A percentile compares a stretch with the other conserved stretches of the same genome.
Evolutionary conservation across 2,113 vertebrate species (phyloP).

Genomic region (Ursus arctos): DNA sequence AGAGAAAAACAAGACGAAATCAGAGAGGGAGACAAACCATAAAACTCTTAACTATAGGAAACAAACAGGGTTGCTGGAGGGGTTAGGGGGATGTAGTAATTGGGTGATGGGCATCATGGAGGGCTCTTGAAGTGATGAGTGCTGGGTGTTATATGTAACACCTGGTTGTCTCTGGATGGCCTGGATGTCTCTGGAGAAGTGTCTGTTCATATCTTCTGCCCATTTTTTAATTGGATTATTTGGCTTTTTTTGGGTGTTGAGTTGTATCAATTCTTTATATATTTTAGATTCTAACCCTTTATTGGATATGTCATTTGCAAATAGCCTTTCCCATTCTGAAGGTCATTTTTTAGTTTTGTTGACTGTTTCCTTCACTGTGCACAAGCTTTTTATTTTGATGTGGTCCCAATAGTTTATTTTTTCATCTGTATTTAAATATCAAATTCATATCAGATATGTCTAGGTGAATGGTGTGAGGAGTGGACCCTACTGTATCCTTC

Average conservation of each 20-base stretch:
- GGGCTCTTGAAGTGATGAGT: too few relatives aligned
- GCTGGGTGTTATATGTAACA: too few relatives aligned
- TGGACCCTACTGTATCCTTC: neutral
- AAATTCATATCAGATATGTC: neutral
- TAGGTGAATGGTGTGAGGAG: neutral
- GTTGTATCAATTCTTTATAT: neutral
- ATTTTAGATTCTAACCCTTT: neutral
- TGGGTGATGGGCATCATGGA: too few relatives aligned
- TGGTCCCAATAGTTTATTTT: neutral
- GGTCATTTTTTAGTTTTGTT: neutral
- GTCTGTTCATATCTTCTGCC: neutral
- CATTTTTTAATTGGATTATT: neutral
- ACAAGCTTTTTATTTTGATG: neutral
- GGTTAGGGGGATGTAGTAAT: too few relatives aligned
- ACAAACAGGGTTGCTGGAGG: too few relatives aligned
- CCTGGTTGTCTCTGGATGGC: too few relatives aligned
- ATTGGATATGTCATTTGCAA: neutral
- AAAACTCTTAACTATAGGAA: too few relatives aligned
- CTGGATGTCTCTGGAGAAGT: neutral
- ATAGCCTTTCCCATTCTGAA: neutral
- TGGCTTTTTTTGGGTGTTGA: neutral
- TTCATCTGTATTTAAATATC: neutral
- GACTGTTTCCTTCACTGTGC: neutral
- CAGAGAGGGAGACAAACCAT: too few relatives aligned
- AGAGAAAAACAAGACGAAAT: too few relatives aligned